phyloP scores from a whole-genome alignment of 2,888 invertebrate species.

The Timema cristinae region DNA sequence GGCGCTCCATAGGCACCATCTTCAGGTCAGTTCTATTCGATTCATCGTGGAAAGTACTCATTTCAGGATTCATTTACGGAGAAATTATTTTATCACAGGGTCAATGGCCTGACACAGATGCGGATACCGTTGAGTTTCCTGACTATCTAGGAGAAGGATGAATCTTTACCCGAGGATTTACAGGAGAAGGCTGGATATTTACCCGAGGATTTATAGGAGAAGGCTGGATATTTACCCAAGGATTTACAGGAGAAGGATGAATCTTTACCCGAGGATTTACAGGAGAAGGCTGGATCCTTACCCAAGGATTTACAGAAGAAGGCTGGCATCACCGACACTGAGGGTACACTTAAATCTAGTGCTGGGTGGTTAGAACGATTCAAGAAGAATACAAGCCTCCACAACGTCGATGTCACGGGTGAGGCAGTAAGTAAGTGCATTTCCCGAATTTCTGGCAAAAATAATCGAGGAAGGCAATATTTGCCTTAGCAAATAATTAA shows the following conservation, averaged over 20 bases:
- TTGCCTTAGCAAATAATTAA: constrained; percentile 3
- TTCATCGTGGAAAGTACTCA: too few species aligned
- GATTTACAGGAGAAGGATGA: too few species aligned
- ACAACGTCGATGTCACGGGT: constrained; percentile 1
- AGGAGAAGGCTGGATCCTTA: too few species aligned
- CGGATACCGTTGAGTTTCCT: background rate
- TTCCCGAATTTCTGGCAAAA: background rate
- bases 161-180: background rate
- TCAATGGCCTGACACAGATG: background rate
- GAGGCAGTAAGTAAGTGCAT: background rate
- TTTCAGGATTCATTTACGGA: too few species aligned
- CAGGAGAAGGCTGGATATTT: background rate
- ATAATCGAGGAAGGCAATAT: constrained; percentile 9
- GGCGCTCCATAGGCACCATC: too few species aligned
- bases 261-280: too few species aligned
- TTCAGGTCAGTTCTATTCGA: too few species aligned
- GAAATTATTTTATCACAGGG: background rate
- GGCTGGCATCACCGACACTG: background rate
- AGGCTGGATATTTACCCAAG: too few species aligned
- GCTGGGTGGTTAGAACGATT: background rate
- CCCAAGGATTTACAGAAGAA: too few species aligned
- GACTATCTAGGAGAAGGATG: background rate
- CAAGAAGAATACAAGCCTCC: background rate
- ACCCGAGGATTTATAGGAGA: too few species aligned
- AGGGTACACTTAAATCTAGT: constrained; percentile 2